Evolutionary conservation across 2,113 vertebrate species (phyloP).

Genomic region (Dolichallabes microphthalmus): DNA sequence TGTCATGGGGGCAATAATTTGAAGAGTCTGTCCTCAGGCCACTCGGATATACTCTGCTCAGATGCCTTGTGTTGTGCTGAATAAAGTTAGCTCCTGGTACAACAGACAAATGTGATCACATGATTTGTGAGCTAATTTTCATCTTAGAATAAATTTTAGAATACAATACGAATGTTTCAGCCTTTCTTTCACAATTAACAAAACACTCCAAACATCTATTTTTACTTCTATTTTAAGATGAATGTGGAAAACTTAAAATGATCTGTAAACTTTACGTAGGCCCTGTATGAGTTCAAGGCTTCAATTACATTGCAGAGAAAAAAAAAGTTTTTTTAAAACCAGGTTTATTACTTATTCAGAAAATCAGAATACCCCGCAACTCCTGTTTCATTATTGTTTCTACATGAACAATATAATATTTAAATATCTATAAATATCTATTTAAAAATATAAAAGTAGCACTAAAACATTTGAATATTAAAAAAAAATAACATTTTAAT

Average conservation of each 20-base stretch:
- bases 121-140: background rate
- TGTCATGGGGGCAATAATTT: slow-evolving; percentile 90
- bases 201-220: too few relatives aligned
- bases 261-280: too few relatives aligned
- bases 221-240: too few relatives aligned
- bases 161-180: too few relatives aligned
- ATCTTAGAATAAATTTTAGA: background rate
- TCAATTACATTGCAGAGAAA: background rate
- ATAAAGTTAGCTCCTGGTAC: slow-evolving; percentile 78
- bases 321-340: background rate
- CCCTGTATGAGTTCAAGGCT: background rate
- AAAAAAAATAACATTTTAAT: too few relatives aligned
- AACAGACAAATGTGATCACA: slow-evolving; percentile 4
- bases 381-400: background rate
- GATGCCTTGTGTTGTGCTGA: slow-evolving; percentile 81
- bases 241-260: too few relatives aligned
- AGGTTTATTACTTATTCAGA: background rate
- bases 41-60: slow-evolving; percentile 87
- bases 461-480: background rate
- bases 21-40: slow-evolving; percentile 91
- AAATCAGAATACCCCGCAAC: background rate
- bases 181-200: too few relatives aligned
- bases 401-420: background rate
- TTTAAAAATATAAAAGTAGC: background rate
- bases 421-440: background rate